phyloP scores from a whole-genome alignment of 2,797 vertebrate genomes.

The Pangasius krempfi region DNA sequence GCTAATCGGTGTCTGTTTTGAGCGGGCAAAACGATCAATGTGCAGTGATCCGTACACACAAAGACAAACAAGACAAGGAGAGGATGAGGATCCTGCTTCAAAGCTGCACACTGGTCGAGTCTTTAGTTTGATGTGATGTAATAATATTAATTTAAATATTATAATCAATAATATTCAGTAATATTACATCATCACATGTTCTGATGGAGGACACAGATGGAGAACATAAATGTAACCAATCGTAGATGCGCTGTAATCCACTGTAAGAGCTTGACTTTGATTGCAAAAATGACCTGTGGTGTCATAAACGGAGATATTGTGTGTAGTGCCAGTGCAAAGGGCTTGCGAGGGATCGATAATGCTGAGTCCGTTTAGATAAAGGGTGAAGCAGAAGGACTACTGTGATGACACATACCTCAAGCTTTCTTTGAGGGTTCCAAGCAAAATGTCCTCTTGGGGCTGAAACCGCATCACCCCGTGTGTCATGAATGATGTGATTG shows the following conservation, averaged over 20 bases:
- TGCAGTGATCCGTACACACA: conserved; percentile 7
- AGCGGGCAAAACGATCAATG: conserved; percentile 17
- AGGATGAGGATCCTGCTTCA: conserved; percentile 5
- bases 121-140: conserved; percentile 24
- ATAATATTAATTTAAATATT: not conserved
- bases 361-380: not conserved
- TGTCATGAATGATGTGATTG: conserved; percentile 32
- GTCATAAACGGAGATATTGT: not conserved
- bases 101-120: not conserved
- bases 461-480: conserved; percentile 6
- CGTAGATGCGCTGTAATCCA: conserved; percentile 43
- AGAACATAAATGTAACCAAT: conserved; percentile 33
- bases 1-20: conserved; percentile 39
- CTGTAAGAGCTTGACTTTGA: conserved; percentile 30
- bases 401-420: conserved; percentile 32
- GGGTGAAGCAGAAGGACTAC: conserved; percentile 7
- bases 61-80: conserved; percentile 7
- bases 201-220: conserved; percentile 28
- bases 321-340: conserved; percentile 11
- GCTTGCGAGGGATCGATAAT: not conserved
- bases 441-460: conserved; percentile 7
- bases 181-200: conserved; percentile 16
- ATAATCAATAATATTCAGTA: not conserved
- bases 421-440: not conserved
- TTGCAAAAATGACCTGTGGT: conserved; percentile 25